Conservation (phyloP, 2,888 invertebrate species). For the Plebejus melissa region DNA sequence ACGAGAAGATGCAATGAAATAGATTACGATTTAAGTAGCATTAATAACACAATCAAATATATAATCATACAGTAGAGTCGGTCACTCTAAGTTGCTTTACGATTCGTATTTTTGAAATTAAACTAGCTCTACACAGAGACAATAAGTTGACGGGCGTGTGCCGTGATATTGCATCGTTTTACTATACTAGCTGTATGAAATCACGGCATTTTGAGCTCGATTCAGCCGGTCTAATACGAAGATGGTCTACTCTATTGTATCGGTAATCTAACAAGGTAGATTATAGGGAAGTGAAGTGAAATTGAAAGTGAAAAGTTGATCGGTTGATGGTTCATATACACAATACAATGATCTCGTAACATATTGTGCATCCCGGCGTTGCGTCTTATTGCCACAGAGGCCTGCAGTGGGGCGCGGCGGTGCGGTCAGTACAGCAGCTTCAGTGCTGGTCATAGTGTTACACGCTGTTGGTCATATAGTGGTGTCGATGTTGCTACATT, state of each 20-base stretch:
- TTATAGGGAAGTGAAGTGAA: slow-evolving; percentile 34
- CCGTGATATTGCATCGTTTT: not conserved
- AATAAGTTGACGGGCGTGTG: no score
- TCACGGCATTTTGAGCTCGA: no score
- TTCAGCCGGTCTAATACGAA: no score
- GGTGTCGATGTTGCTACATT: not conserved
- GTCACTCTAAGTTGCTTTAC: no score
- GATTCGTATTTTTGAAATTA: no score
- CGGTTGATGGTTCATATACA: slow-evolving; percentile 60
- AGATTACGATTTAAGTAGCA: not conserved
- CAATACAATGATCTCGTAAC: slow-evolving; percentile 60
- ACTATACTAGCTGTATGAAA: not conserved
- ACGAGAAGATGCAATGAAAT: no score
- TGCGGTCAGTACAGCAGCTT: slow-evolving; percentile 49
- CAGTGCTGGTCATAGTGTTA: slow-evolving; percentile 20
- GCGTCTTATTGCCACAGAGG: slow-evolving; percentile 56
- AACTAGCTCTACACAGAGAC: no score
- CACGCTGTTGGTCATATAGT: slow-evolving; percentile 16
- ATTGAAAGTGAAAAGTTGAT: slow-evolving; percentile 42
- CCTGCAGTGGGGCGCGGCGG: slow-evolving; percentile 56
- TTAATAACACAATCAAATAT: not conserved
- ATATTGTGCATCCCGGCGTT: slow-evolving; percentile 50
- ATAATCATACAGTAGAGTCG: not conserved
- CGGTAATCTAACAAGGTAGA: not conserved
- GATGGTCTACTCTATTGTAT: not conserved